Base-by-base conservation (phyloP, 2,888 invertebrate genomes). In the Linhomoeus sp. region DNA sequence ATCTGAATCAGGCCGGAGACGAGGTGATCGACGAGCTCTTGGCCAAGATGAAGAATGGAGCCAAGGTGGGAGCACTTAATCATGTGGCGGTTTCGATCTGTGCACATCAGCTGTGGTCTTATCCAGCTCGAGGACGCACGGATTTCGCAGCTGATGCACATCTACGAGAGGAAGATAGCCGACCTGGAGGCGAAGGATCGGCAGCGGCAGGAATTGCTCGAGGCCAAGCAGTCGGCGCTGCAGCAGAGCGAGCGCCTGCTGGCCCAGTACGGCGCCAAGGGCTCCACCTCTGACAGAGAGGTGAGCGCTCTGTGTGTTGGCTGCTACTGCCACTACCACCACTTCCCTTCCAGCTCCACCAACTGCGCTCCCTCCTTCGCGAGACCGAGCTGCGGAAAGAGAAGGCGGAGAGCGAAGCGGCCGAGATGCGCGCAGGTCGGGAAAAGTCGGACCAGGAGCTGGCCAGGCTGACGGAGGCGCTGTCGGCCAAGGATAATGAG, bases 191-290 rank as follows among this genome's bases (percentile, higher is more conserved):
- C 60, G 1, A 60, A 61, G 46, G 63, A 63, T 43, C 56, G 59
- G 39, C 63, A 65, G 44, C 53, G 65, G 3, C 61, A 65, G 46
- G 63, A 64, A 45, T 50, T 65, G 29, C 49, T 66, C 46, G 63
- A 66, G 39, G 62, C 65, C 20, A 66, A 66, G 53, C 54, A 60
- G 9, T 47, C 63, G 43, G 63, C 64, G 1, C 49, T 66, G 26
- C 52, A 58, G 1, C 66, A 66, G 49, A 63, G 65, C 25, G 66
- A 66, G 51, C 49, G 63, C 17, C 57, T 66, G 36, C 57, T 66
- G 19, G 51, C 59, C 2, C 63, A 66, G 53, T 60, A 64, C 49
- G 48, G 64, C 24, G 55, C 59, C 9, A 51, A 59, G n/a, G 54
- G 61, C 36, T 65, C 61, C 5, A 56, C 61, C 41, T 54, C 58